phyloP scores from a whole-genome alignment of 2,113 vertebrate species.

The Channa argus region DNA sequence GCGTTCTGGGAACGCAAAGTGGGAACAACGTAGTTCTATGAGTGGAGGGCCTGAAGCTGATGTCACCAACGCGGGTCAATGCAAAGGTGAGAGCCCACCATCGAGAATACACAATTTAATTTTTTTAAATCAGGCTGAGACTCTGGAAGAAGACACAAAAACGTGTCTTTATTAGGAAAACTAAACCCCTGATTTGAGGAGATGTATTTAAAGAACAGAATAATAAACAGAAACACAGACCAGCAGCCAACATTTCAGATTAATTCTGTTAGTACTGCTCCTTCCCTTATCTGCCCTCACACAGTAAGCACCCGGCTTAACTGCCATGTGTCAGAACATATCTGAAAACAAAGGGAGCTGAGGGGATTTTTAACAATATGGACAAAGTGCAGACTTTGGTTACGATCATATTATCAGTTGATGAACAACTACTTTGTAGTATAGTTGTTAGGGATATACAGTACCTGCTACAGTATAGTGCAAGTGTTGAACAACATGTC shows the following conservation, averaged over 20 bases:
- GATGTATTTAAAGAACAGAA: no score
- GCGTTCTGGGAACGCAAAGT: slow-evolving; percentile 78
- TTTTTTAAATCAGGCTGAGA: no score
- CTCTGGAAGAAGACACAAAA: no score
- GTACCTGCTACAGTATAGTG: no score
- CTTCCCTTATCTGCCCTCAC: background rate
- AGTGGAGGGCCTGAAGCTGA: slow-evolving; percentile 83
- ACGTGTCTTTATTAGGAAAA: no score
- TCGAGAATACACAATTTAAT: background rate
- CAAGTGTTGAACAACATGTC: no score
- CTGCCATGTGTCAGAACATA: background rate
- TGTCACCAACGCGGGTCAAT: slow-evolving; percentile 86
- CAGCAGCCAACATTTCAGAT: no score
- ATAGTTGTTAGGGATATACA: background rate
- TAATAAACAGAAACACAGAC: background rate
- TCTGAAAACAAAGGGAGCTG: slow-evolving; percentile 3
- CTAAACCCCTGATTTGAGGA: no score
- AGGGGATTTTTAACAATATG: background rate
- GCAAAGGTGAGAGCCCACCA: slow-evolving; percentile 81
- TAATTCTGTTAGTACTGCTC: background rate
- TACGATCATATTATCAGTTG: background rate
- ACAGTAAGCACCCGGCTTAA: background rate
- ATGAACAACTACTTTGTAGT: background rate
- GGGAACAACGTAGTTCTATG: slow-evolving; percentile 77
- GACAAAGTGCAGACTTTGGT: slow-evolving; percentile 36